Evolutionary conservation across 2,888 invertebrate genomes (phyloP).

Genomic region (Chironomus tentans): DNA sequence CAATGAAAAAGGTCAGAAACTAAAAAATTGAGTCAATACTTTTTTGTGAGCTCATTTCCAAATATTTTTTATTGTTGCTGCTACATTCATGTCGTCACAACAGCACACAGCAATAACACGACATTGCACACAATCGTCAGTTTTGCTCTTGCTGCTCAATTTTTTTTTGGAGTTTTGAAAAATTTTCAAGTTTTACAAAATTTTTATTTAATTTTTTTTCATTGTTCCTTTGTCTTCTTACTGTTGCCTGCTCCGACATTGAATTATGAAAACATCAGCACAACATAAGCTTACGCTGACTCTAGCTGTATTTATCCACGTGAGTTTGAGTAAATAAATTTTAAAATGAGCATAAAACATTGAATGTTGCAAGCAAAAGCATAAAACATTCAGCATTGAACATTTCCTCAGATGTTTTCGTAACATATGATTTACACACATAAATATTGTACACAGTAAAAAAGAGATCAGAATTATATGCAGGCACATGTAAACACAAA

Average conservation of each 20-base stretch:
- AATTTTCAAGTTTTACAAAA: not conserved
- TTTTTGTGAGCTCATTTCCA: no score
- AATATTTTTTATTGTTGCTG: no score
- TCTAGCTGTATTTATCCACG: not conserved
- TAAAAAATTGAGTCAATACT: no score
- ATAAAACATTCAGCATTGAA: not conserved
- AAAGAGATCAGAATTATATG: no score
- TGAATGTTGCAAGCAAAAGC: not conserved
- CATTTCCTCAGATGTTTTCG: no score
- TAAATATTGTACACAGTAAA: no score
- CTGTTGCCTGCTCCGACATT: not conserved
- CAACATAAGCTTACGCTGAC: no score
- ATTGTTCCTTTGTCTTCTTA: not conserved
- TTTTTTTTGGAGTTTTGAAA: no score
- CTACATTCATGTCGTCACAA: not conserved
- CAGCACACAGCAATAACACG: not conserved
- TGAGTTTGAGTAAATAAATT: not conserved
- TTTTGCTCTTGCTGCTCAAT: no score
- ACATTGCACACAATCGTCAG: no score
- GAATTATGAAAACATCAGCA: not conserved
- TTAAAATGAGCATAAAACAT: not conserved
- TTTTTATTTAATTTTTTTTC: not conserved
- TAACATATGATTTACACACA: no score
- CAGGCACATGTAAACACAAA: no score
- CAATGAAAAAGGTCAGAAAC: slow-evolving; percentile 2